Base-by-base conservation (phyloP, 2,797 vertebrate species). In the Gephyroberyx darwinii region DNA sequence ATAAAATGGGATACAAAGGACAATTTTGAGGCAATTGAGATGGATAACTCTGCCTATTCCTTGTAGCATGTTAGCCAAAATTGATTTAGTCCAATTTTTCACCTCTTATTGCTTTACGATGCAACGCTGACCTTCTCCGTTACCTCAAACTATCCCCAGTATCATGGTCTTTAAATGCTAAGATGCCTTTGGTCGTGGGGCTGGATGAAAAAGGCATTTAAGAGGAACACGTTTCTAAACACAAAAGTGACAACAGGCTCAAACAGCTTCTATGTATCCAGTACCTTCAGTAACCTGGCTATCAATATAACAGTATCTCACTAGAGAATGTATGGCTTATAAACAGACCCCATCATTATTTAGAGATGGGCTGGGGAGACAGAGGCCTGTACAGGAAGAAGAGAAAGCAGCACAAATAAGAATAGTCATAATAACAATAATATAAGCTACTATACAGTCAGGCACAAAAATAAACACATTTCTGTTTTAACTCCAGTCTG, bases 281-380 rank as follows among this genome's bases (percentile, higher is more conserved):
- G 81, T 78, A 86, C 74, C 85, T 86, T 84, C 75, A 72, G 77
- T 69, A 81, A 90, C 75, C 78, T 74, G 76, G 76, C 65, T 65
- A 74, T 62, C 45, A 62, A 72, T 17, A 69, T 53, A 60, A 78
- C 65, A 26, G 26, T 26, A 2, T 26, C 26, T 26, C 67, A 74
- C 74, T 74, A 65, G 52, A 78, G 84, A 83, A 69, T 31, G 30
- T 92, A 94, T 93, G 93, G 93, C 92, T 93, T 90, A 84, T 72
- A 79, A 85, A 81, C 71, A 62, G 71, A 69, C 70, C 79, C 65
- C n/a, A 17, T 65, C 73, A 84, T 80, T 80, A 72, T 79, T 26
- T 66, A 69, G 67, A 85, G 51, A 76, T 7, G 53, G 41, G 8
- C 26, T 0, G n/a, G 51, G 64, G 45, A 58, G 48, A 61, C 33